phyloP scores from a whole-genome alignment of 2,888 invertebrate species.

The Ypsolopha sequella region DNA sequence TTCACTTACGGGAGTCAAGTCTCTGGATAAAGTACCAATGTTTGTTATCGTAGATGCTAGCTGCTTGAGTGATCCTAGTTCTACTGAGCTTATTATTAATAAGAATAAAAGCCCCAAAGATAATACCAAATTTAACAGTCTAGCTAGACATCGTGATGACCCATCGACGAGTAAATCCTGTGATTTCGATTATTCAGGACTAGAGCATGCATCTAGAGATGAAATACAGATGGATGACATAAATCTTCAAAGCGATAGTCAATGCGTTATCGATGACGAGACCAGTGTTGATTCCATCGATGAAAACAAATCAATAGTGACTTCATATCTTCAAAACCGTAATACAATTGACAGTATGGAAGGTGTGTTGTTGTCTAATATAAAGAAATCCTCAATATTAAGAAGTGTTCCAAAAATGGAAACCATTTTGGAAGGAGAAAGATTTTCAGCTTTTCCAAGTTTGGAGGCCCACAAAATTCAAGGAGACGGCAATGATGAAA shows the following conservation, averaged over 20 bases:
- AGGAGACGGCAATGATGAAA: not conserved
- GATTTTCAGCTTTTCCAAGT: conserved; percentile 19
- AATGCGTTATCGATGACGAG: conserved; percentile 20
- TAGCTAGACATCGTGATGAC: no score
- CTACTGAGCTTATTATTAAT: conserved; percentile 25
- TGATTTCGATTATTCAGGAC: conserved; percentile 12
- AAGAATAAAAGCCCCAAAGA: conserved; percentile 10
- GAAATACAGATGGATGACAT: conserved; percentile 34
- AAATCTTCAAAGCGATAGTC: conserved; percentile 36
- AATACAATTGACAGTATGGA: conserved; percentile 20
- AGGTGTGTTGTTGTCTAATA: conserved; percentile 21
- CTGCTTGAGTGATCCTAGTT: conserved; percentile 26
- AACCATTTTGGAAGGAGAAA: conserved; percentile 37
- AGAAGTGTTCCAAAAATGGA: conserved; percentile 41
- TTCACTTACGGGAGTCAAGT: conserved; percentile 12
- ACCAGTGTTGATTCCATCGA: conserved; percentile 10
- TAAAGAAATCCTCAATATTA: conserved; percentile 33
- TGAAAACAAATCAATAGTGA: conserved; percentile 32
- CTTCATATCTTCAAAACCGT: conserved; percentile 35
- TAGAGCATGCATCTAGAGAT: conserved; percentile 24
- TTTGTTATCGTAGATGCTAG: conserved; percentile 33
- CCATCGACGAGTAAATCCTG: no score
- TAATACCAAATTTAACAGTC: no score
- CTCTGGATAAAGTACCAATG: conserved; percentile 19
- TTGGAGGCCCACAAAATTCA: not conserved